Evolutionary conservation across 2,113 vertebrate species (phyloP), one percentile per base, ranked within the genome.

Genomic region (Prinia subflava): DNA sequence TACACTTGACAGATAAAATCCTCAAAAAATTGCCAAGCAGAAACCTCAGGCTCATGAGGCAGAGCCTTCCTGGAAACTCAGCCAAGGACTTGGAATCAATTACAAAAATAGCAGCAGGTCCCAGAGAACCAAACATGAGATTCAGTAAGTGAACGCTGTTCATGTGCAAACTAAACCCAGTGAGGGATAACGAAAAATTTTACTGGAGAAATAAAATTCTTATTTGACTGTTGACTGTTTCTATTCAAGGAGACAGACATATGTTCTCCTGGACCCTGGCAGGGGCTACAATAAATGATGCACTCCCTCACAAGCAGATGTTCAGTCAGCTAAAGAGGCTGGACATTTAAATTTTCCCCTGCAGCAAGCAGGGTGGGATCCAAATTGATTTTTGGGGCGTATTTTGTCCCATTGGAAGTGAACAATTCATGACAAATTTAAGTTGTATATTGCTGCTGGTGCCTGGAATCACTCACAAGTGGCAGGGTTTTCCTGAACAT

Each of bases 1-100:
- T 77, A 95, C 60, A 85, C 79, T 93, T 93, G 90, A 95, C 79
- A 93, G 94, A 96, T 94, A 95, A 95, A 96, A 97, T 95, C 93
- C 94, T 96, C 75, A 85, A 92, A 96, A 96, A 95, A 94, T 80
- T 90, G 87, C 84, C 87, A 65, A 47, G 82, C 68, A 93, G 75
- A 94, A 96, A 91, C 68, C 64, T 86, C 82, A 47, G 68, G 85
- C 82, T 94, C 71, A 77, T 2, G 2, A 95, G 78, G 82, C 74
- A 65, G 42, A 33, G 39, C 79, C 76, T 94, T 91, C 73, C 87
- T 77, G 52, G 87, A 94, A 92, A 70, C 39, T 64, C 85, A 83
- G 93, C 92, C 94, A 96, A 88, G 47, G 71, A 67, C 68, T 95
- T 80, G 90, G 84, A 95, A 92, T 88, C 95, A 92, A 94, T 93